A percentile compares a stretch with the other conserved stretches of the same genome.
phyloP scores from a whole-genome alignment of 1,140 invertebrate genomes.

The Danaus melanippus region DNA sequence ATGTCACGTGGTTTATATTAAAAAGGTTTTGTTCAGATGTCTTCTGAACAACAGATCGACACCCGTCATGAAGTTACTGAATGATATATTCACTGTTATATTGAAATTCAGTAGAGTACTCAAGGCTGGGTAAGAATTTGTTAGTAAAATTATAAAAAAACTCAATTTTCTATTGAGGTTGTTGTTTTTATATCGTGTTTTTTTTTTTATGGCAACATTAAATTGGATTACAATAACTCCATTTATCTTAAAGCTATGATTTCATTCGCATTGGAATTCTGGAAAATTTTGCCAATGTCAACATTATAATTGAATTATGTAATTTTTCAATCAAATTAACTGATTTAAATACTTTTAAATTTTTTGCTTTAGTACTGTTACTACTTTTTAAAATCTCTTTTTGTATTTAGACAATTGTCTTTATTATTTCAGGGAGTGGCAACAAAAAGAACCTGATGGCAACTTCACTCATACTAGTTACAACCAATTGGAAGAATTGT shows the following conservation, averaged over 20 bases:
- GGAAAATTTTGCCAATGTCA: too few species aligned
- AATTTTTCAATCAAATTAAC: too few species aligned
- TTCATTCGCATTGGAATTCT: too few species aligned
- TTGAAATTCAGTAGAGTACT: slow-evolving; percentile 77
- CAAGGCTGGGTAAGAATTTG: slow-evolving; percentile 58
- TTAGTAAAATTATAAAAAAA: slow-evolving; percentile 1
- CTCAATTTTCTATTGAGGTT: not conserved
- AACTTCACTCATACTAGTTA: slow-evolving; percentile 58
- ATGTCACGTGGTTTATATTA: slow-evolving; percentile 80
- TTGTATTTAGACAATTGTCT: slow-evolving; percentile 1
- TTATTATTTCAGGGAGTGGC: slow-evolving; percentile 56
- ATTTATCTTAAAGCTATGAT: too few species aligned
- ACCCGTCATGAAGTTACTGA: slow-evolving; percentile 76
- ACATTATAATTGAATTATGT: too few species aligned
- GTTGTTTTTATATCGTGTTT: not conserved
- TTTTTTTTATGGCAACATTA: slow-evolving; percentile 8
- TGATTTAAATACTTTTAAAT: too few species aligned
- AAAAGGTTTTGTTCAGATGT: slow-evolving; percentile 80
- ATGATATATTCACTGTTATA: slow-evolving; percentile 79
- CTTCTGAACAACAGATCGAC: slow-evolving; percentile 78
- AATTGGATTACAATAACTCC: not conserved
- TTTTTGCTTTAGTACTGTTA: too few species aligned
- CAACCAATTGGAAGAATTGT: slow-evolving; percentile 53
- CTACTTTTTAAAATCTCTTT: slow-evolving; percentile 3
- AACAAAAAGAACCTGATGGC: slow-evolving; percentile 49